Percentiles rank a stretch among this genome's conserved stretches.
phyloP scores from a whole-genome alignment of 2,888 invertebrate genomes.

The Alviniconcha strummeri region DNA sequence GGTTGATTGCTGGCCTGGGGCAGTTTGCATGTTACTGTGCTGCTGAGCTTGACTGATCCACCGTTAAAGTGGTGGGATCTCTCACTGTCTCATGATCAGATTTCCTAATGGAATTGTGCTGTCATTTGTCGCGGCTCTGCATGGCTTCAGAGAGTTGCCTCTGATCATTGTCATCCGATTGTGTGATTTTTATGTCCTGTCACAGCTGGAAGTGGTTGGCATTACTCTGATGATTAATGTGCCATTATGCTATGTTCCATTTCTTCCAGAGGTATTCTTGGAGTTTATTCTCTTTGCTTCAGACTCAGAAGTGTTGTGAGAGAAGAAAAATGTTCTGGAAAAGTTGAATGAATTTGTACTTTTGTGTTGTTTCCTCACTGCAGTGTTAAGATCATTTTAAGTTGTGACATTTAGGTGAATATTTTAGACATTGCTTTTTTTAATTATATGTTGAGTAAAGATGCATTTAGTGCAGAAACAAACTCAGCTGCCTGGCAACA shows the following conservation, averaged over 20 bases:
- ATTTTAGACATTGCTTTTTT: background rate
- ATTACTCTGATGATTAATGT: background rate
- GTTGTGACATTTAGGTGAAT: too few species aligned
- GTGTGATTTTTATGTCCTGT: background rate
- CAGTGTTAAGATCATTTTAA: too few species aligned
- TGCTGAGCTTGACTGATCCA: background rate
- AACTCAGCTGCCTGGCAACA: too few species aligned
- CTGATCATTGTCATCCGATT: background rate
- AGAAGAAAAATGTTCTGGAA: too few species aligned
- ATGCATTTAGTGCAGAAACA: too few species aligned
- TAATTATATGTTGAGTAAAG: background rate
- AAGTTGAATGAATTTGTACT: too few species aligned
- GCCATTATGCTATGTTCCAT: background rate
- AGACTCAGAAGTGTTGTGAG: too few species aligned
- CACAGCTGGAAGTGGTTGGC: background rate
- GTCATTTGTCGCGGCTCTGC: background rate
- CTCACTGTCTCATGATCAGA: background rate
- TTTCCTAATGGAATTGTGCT: conserved; percentile 27
- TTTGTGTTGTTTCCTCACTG: too few species aligned
- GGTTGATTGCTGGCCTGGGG: conserved; percentile 13
- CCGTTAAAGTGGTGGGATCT: background rate
- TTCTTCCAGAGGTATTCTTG: background rate
- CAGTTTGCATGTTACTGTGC: background rate
- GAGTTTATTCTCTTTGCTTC: too few species aligned
- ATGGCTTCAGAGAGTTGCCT: too few species aligned